phyloP scores from a whole-genome alignment of 2,888 invertebrate genomes.

The Acanthopleura granulata region DNA sequence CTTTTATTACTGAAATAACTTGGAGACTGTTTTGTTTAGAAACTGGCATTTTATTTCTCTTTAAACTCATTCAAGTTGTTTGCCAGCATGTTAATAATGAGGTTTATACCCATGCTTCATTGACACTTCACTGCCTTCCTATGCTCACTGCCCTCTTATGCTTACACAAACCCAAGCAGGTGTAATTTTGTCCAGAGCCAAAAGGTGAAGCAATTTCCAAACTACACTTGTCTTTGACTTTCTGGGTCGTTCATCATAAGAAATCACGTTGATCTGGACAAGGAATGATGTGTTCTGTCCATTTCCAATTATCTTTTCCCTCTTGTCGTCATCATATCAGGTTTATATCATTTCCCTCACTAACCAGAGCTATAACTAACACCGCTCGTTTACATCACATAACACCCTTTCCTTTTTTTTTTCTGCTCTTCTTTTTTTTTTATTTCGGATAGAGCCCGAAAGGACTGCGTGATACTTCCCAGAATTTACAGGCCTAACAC shows the following conservation, averaged over 20 bases:
- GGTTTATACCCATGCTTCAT: too few species aligned
- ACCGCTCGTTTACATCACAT: constrained; percentile 4
- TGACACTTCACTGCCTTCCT: too few species aligned
- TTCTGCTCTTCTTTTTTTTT: not conserved
- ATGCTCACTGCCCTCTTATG: too few species aligned
- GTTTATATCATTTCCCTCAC: not conserved
- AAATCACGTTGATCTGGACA: constrained; percentile 1
- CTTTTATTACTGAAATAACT: too few species aligned
- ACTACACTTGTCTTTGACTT: too few species aligned
- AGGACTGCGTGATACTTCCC: not conserved
- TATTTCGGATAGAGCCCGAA: not conserved
- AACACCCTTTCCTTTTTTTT: not conserved
- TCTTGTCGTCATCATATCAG: not conserved
- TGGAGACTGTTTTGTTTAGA: too few species aligned
- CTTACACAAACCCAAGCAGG: too few species aligned
- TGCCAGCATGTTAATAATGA: too few species aligned
- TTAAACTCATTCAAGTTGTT: too few species aligned
- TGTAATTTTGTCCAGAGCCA: too few species aligned
- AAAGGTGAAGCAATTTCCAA: too few species aligned
- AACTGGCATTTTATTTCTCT: too few species aligned
- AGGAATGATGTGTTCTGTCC: not conserved
- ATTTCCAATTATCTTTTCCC: constrained; percentile 10
- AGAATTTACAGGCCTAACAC: not conserved
- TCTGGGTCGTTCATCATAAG: not conserved
- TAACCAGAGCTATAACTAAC: constrained; percentile 8